Evolutionary conservation across 2,797 vertebrate species (phyloP), one percentile per base, ranked within the genome.

Genomic region (Phataginus tetradactyla): DNA sequence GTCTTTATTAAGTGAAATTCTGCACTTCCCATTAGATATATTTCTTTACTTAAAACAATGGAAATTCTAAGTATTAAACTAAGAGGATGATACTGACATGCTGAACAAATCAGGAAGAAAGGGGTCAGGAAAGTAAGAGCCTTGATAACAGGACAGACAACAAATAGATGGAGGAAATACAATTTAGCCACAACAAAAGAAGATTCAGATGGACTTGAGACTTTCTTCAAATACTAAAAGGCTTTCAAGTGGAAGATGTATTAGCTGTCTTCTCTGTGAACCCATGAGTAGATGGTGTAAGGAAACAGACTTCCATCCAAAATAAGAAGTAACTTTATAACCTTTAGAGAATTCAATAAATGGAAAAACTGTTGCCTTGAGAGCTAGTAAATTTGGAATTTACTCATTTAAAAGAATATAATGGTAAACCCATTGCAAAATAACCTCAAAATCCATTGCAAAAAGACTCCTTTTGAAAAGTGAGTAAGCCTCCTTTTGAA

Each of bases 391-490:
- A 25, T 42, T 10, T 78, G 37, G 42, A 96, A 95, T 59, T 91
- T 0, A 2, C 53, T 90, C 78, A 55, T 15, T 90, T 32, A 45
- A 83, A 68, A 86, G 15, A 91, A 77, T 74, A 61, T 20, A 55
- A 85, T 45, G n/a, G 4, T 39, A 84, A 90, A 68, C 78, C 51
- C 21, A 95, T 37, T 92, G 91, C 69, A 95, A 92, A 90, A 94
- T 61, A 53, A 64, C n/a, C 85, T 49, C 49, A 83, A 90, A 95
- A 53, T 78, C 34, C 66, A 78, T 7, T 57, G 51, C 69, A 91
- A 88, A 93, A 79, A 61, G 68, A 32, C 55, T 88, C 20, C n/a
- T 90, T 96, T 86, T 85, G 59, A 95, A 94, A 94, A 90, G 37
- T 71, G 21, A 74, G 21, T 39, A 90, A 79, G 39, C 20, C 49